phyloP scores from a whole-genome alignment of 2,113 vertebrate species.

The Tinamus guttatus region DNA sequence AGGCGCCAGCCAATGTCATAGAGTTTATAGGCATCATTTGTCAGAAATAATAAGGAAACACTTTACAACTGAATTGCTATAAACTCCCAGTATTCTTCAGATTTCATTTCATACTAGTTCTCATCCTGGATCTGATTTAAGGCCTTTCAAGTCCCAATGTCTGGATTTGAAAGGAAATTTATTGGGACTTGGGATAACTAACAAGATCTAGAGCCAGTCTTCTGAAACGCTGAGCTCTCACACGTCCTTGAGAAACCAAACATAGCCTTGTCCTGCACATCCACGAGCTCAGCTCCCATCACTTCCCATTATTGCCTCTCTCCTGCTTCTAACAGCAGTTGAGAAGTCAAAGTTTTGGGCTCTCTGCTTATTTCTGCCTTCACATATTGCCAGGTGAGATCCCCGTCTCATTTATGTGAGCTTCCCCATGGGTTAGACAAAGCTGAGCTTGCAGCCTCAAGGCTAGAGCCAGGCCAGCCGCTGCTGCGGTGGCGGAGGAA shows the following conservation, averaged over 20 bases:
- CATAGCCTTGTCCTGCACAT: neutral
- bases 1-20: constrained; percentile 1
- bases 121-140: constrained; percentile 37
- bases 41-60: constrained; percentile 52
- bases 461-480: too few species aligned
- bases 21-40: constrained; percentile 60
- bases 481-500: neutral
- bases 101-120: neutral
- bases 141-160: constrained; percentile 15
- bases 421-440: neutral
- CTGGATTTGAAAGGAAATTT: constrained; percentile 21
- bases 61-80: constrained; percentile 8
- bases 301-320: neutral
- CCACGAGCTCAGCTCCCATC: neutral
- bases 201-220: neutral
- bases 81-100: constrained; percentile 2
- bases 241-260: neutral
- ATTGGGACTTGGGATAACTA: neutral
- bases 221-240: neutral
- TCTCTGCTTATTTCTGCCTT: neutral
- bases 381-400: neutral
- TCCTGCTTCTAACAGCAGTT: neutral
- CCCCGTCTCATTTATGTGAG: neutral
- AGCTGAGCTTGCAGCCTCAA: neutral
- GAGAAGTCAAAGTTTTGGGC: neutral